A percentile compares a stretch with the other conserved stretches of the same genome.
Evolutionary conservation across 1,140 invertebrate genomes (phyloP).

Genomic region (Drosophila hydei): DNA sequence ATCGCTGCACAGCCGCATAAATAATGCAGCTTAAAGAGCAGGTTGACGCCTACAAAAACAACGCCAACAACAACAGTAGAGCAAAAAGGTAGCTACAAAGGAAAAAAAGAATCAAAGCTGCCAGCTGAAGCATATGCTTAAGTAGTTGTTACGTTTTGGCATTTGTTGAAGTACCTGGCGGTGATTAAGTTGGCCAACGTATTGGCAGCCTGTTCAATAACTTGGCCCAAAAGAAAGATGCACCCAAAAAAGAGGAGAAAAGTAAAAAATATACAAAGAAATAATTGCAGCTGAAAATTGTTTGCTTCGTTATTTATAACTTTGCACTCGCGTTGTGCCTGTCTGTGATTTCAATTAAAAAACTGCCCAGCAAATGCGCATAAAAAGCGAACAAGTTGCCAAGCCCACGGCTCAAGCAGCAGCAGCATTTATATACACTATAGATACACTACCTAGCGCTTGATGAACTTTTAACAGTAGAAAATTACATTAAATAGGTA

Average conservation of each 20-base stretch:
- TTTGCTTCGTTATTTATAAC: constrained; percentile 60
- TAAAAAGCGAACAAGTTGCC: constrained; percentile 39
- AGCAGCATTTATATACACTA: constrained; percentile 22
- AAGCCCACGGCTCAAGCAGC: neutral
- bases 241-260: constrained; percentile 6
- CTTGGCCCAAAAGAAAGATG: constrained; percentile 39
- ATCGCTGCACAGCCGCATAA: constrained; percentile 84
- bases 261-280: constrained; percentile 19
- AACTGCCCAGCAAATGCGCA: constrained; percentile 49
- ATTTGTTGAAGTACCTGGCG: constrained; percentile 74
- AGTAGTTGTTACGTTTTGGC: constrained; percentile 78
- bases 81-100: constrained; percentile 32
- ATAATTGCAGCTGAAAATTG: constrained; percentile 64
- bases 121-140: constrained; percentile 55
- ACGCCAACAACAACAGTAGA: constrained; percentile 17
- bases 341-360: constrained; percentile 81
- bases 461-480: constrained; percentile 52
- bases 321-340: constrained; percentile 19
- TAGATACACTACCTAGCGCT: constrained; percentile 24
- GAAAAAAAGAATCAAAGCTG: constrained; percentile 2
- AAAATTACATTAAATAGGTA: constrained; percentile 45
- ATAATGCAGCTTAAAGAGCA: constrained; percentile 84
- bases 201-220: constrained; percentile 66
- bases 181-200: constrained; percentile 72
- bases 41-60: constrained; percentile 83